Conservation (phyloP, 2,113 vertebrate genomes). For the Neotoma lepida region DNA sequence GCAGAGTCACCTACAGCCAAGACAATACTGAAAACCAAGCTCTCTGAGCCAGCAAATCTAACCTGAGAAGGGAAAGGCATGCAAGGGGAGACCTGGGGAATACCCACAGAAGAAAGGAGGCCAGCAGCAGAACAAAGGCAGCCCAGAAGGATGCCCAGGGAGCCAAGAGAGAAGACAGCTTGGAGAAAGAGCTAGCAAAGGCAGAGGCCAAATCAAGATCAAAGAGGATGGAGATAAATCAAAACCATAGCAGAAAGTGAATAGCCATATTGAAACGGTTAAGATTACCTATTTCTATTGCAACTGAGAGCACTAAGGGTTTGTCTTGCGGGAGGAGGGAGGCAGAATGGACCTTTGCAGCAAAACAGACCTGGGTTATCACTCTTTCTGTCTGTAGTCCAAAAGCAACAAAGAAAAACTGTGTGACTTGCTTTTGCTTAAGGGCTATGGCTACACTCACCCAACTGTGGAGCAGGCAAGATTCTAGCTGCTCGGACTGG, state of each 20-base stretch:
- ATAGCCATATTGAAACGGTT: conserved; percentile 80
- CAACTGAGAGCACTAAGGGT: conserved; percentile 71
- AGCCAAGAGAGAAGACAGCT: conserved; percentile 67
- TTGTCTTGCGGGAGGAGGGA: conserved; percentile 58
- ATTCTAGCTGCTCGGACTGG: conserved; percentile 93
- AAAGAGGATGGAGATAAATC: conserved; percentile 78
- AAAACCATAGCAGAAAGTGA: conserved; percentile 77
- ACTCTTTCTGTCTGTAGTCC: conserved; percentile 62
- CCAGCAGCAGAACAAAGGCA: conserved; percentile 69
- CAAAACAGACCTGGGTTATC: conserved; percentile 71
- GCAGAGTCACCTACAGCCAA: not conserved
- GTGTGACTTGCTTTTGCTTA: conserved; percentile 59
- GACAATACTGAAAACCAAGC: conserved; percentile 68
- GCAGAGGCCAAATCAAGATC: conserved; percentile 73
- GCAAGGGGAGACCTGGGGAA: conserved; percentile 56
- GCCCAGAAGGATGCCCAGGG: conserved; percentile 63
- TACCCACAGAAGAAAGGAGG: conserved; percentile 50
- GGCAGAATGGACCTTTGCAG: conserved; percentile 48
- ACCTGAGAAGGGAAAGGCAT: conserved; percentile 37
- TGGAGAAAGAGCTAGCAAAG: conserved; percentile 65
- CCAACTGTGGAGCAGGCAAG: conserved; percentile 94
- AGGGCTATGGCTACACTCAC: conserved; percentile 84
- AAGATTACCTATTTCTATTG: conserved; percentile 81
- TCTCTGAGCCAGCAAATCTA: not conserved
- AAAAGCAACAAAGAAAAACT: conserved; percentile 67